phyloP scores from a whole-genome alignment of 2,888 invertebrate genomes.

The Diaphora mendica region DNA sequence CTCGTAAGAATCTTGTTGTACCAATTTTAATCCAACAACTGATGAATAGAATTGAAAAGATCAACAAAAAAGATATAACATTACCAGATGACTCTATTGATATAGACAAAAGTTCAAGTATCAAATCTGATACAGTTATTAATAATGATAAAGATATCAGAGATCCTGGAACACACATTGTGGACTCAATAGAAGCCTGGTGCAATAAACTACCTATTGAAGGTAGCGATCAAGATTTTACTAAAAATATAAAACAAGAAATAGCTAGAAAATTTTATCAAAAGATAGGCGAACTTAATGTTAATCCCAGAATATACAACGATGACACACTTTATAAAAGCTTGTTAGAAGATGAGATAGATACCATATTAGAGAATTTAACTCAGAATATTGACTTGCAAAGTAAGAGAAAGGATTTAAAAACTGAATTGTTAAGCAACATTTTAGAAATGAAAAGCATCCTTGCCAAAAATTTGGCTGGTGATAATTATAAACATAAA shows the following conservation, averaged over 20 bases:
- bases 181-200: constrained; percentile 69
- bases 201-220: constrained; percentile 62
- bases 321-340: constrained; percentile 61
- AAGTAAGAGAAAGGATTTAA: constrained; percentile 55
- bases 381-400: constrained; percentile 50
- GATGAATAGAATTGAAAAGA: constrained; percentile 59
- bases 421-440: constrained; percentile 53
- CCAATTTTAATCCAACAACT: constrained; percentile 62
- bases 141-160: constrained; percentile 13
- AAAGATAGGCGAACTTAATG: constrained; percentile 64
- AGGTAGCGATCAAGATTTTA: constrained; percentile 41
- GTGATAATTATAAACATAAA: constrained; percentile 64
- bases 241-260: constrained; percentile 55
- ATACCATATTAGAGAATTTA: constrained; percentile 57
- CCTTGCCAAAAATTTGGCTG: constrained; percentile 58
- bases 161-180: constrained; percentile 52
- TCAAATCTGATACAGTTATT: neutral
- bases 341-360: constrained; percentile 62
- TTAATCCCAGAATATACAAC: constrained; percentile 58
- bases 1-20: constrained; percentile 50
- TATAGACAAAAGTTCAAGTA: constrained; percentile 1
- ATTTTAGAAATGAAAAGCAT: constrained; percentile 58
- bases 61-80: constrained; percentile 30
- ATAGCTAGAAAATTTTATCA: constrained; percentile 63
- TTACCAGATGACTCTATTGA: constrained; percentile 1